Evolutionary conservation across 2,797 vertebrate species (phyloP), one percentile per base, ranked within the genome.

Genomic region (Phaenicophaeus curvirostris): DNA sequence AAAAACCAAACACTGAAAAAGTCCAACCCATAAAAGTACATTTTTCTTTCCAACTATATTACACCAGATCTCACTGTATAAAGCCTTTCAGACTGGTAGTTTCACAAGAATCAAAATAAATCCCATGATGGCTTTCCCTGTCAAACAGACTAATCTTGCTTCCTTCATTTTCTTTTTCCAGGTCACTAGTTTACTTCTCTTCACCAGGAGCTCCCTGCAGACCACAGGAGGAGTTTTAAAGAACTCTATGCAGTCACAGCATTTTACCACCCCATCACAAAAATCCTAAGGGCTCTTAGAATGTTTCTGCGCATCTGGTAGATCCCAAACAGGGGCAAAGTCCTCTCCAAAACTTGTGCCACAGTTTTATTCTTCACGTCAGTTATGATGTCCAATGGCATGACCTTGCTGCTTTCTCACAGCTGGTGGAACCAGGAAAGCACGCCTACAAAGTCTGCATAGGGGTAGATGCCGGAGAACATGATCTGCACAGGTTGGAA

Each of bases 81-180:
- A 73, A 79, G 35, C 39, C 57, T 61, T 77, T 50, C 73, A 54
- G 57, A 5, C 33, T 6, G 16, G 31, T 33, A 5, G 35, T 44
- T 83, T 24, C 61, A 24, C 41, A 16, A 18, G 76, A 62, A 85
- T 20, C 54, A 44, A 51, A 76, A 50, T 19, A 59, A 88, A 74
- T 51, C 69, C 80, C 80, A 14, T 3, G 4, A 48, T 4, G 31
- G 55, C 21, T 7, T 71, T 73, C 78, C 68, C 80, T 80, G 67
- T 62, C 0, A 0, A 63, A 51, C 79, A 33, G 59, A 62, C 53
- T 90, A 10, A 90, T 62, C 73, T 80, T 9, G 35, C 61, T 80
- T 62, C 73, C 93, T 69, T 73, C 68, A 21, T 65, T 93, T 91
- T 58, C 79, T 85, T 95, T 93, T 86, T 92, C 93, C 86, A 90